phyloP scores from a whole-genome alignment of 2,888 invertebrate species.

The Drosophila fulvimacula region DNA sequence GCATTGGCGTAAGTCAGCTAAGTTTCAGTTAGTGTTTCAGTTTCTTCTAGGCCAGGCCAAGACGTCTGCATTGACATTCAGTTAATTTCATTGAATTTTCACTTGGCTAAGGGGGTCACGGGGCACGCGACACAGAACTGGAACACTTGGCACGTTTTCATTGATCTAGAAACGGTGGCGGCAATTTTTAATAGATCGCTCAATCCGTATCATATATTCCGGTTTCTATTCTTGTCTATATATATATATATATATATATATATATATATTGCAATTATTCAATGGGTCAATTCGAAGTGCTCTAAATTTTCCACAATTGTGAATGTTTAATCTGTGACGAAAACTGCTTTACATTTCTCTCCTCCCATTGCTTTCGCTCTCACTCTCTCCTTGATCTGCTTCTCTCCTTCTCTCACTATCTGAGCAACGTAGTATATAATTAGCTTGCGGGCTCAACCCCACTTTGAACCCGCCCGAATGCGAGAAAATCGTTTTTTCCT shows the following conservation, averaged over 20 bases:
- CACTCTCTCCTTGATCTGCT: neutral
- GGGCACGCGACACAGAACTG: conserved; percentile 9
- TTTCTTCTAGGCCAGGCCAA: conserved; percentile 29
- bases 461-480: conserved; percentile 18
- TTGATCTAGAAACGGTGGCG: conserved; percentile 54
- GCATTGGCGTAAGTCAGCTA: conserved; percentile 12
- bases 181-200: conserved; percentile 25
- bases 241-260: neutral
- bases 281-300: conserved; percentile 52
- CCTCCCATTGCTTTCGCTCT: neutral
- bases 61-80: conserved; percentile 36
- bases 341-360: conserved; percentile 11
- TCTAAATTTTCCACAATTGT: conserved; percentile 51
- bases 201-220: conserved; percentile 15
- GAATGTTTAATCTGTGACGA: conserved; percentile 20
- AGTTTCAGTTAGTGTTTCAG: conserved; percentile 2
- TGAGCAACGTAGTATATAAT: conserved; percentile 45
- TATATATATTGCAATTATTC: conserved; percentile 10
- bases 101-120: conserved; percentile 7
- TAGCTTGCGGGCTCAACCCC: conserved; percentile 47
- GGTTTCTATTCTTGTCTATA: conserved; percentile 19
- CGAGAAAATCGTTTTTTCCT: conserved; percentile 20
- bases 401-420: neutral
- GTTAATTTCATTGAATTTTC: conserved; percentile 41
- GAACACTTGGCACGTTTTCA: conserved; percentile 57